Conservation (phyloP, 2,113 vertebrate species). For the Numenius arquata region DNA sequence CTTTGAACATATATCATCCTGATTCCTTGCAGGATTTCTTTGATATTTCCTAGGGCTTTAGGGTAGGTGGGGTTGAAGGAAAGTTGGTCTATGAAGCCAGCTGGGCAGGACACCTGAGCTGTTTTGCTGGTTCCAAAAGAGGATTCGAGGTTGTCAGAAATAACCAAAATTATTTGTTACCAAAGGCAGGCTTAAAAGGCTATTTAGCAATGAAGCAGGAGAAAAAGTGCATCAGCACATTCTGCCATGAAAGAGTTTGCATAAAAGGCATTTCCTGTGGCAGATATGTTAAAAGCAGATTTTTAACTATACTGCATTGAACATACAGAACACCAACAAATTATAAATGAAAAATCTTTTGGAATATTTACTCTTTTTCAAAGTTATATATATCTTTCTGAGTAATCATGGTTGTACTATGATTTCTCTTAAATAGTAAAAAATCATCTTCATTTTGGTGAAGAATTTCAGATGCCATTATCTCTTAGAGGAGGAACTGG, state of each 20-base stretch:
- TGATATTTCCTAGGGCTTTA: constrained; percentile 27
- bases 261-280: background rate
- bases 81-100: background rate
- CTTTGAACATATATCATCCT: constrained; percentile 10
- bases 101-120: background rate
- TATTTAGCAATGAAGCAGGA: background rate
- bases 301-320: background rate
- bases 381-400: background rate
- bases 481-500: background rate
- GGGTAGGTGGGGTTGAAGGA: background rate
- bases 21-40: background rate
- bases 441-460: background rate
- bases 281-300: background rate
- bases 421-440: constrained; percentile 14
- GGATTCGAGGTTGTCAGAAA: background rate
- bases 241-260: background rate
- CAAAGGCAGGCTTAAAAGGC: background rate
- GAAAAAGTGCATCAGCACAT: background rate
- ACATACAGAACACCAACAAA: background rate
- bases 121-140: background rate
- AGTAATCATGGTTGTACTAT: background rate
- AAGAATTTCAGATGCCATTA: constrained; percentile 7
- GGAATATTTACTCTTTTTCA: constrained; percentile 32
- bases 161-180: background rate
- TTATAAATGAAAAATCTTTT: background rate